phyloP scores from a whole-genome alignment of 2,113 vertebrate genomes.

The Ardeotis arabs region DNA sequence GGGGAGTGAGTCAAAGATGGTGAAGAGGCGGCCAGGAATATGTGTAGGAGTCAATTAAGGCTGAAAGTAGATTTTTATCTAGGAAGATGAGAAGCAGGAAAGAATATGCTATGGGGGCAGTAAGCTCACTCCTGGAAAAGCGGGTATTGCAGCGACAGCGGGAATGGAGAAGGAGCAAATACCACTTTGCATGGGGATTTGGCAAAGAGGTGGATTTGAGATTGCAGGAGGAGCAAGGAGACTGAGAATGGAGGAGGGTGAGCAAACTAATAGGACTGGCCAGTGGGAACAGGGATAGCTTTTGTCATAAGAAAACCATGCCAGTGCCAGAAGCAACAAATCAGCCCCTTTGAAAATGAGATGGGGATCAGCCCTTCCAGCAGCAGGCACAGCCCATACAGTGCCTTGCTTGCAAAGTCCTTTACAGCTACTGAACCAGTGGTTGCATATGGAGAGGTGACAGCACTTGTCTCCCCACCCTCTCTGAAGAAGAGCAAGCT shows the following conservation, averaged over 20 bases:
- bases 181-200: not conserved
- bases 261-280: not conserved
- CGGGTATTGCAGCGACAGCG: not conserved
- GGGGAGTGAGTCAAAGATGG: not conserved
- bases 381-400: not conserved
- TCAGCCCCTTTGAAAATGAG: not conserved
- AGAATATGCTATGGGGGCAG: not conserved
- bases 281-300: not conserved
- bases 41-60: not conserved
- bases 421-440: not conserved
- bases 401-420: not conserved
- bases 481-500: not conserved
- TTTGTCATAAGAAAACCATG: not conserved
- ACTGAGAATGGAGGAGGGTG: not conserved
- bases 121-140: not conserved
- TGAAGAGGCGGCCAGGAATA: not conserved
- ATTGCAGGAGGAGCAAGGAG: not conserved
- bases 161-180: not conserved
- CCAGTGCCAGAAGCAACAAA: not conserved
- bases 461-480: not conserved
- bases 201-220: not conserved
- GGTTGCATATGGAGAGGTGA: not conserved
- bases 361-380: not conserved
- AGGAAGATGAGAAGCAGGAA: not conserved
- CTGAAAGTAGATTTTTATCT: constrained; percentile 6